Percentiles rank a stretch among this genome's conserved stretches.
Conservation (phyloP, 2,888 invertebrate genomes). For the Meandrusa payeni region DNA sequence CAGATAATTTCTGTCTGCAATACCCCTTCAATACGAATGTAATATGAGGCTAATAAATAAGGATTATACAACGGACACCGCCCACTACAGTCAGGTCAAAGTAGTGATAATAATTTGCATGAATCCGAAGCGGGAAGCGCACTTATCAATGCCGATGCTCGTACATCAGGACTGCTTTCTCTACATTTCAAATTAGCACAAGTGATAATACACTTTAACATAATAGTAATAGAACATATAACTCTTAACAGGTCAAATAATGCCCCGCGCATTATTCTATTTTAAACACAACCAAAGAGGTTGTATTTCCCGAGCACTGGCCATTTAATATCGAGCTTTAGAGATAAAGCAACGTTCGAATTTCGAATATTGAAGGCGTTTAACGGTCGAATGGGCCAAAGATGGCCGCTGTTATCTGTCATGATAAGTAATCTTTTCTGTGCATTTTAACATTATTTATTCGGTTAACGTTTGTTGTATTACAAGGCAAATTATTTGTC, state of each 20-base stretch:
- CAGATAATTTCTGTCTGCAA: slow-evolving; percentile 14
- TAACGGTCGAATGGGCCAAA: slow-evolving; percentile 34
- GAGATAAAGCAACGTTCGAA: slow-evolving; percentile 38
- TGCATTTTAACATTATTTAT: slow-evolving; percentile 25
- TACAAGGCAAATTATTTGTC: slow-evolving; percentile 16
- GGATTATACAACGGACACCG: slow-evolving; percentile 54
- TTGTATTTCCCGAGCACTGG: slow-evolving; percentile 32
- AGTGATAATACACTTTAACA: slow-evolving; percentile 25
- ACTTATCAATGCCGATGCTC: slow-evolving; percentile 56
- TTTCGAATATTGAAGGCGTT: slow-evolving; percentile 35
- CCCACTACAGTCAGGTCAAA: slow-evolving; percentile 56
- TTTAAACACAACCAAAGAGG: slow-evolving; percentile 26
- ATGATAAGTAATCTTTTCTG: slow-evolving; percentile 30
- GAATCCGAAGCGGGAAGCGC: slow-evolving; percentile 59
- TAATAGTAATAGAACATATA: slow-evolving; percentile 22
- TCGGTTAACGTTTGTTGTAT: slow-evolving; percentile 13
- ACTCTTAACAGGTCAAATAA: slow-evolving; percentile 4
- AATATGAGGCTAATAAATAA: slow-evolving; percentile 42
- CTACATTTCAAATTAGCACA: slow-evolving; percentile 28
- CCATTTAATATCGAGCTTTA: slow-evolving; percentile 37
- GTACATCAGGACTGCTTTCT: slow-evolving; percentile 66
- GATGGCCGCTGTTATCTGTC: slow-evolving; percentile 37
- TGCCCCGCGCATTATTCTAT: slow-evolving; percentile 20
- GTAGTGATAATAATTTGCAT: slow-evolving; percentile 70
- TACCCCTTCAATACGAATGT: slow-evolving; percentile 18